phyloP scores from a whole-genome alignment of 1,140 invertebrate genomes.

The Aricia agestis region DNA sequence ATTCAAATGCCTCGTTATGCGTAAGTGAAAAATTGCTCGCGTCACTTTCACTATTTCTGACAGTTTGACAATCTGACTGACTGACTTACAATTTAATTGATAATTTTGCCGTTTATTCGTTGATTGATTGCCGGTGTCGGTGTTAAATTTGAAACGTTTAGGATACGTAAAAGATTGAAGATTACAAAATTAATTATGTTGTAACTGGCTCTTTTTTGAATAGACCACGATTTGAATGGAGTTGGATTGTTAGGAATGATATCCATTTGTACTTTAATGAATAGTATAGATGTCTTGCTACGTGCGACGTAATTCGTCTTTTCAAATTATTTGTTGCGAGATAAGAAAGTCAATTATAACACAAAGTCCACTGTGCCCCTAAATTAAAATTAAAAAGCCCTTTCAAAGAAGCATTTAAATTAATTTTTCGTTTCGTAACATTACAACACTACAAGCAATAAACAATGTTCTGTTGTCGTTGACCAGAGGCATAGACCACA shows the following conservation, averaged over 20 bases:
- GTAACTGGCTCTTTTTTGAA: background rate
- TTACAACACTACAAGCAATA: background rate
- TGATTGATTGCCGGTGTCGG: conserved; percentile 6
- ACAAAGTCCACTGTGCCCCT: background rate
- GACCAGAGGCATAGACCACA: background rate
- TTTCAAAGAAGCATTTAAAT: background rate
- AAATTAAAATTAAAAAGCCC: background rate
- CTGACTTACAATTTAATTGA: conserved; percentile 14
- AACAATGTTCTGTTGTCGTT: conserved; percentile 3
- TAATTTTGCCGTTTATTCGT: conserved; percentile 6
- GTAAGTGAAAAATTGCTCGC: conserved; percentile 6
- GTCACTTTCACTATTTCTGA: conserved; percentile 7
- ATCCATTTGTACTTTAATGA: background rate
- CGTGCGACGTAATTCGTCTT: background rate
- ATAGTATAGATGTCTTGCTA: background rate
- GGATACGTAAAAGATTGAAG: background rate
- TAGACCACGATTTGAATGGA: background rate
- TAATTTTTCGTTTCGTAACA: conserved; percentile 1
- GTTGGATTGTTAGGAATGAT: background rate
- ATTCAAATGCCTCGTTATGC: conserved; percentile 3
- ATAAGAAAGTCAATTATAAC: background rate
- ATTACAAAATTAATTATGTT: conserved; percentile 7
- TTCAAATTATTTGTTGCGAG: background rate
- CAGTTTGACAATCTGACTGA: conserved; percentile 3
- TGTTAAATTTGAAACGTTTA: background rate